Conservation (phyloP, 2,888 invertebrate species). For the Bibio marci region DNA sequence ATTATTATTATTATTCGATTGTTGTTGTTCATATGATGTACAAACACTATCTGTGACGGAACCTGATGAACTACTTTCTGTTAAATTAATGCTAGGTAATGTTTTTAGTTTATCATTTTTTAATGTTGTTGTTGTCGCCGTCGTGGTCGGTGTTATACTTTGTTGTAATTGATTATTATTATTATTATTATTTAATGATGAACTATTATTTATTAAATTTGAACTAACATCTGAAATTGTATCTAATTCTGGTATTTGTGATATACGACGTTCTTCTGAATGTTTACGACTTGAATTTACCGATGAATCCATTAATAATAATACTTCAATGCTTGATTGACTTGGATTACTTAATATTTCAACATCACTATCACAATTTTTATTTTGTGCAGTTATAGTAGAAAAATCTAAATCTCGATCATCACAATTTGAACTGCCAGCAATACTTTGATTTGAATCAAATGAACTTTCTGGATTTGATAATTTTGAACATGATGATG, state of each 20-base stretch:
- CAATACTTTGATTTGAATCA: conserved; percentile 28
- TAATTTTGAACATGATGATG: conserved; percentile 28
- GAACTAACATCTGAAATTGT: conserved; percentile 28
- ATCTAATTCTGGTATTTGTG: conserved; percentile 16
- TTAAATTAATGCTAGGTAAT: conserved; percentile 25
- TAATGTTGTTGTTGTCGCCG: conserved; percentile 11
- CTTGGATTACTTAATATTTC: conserved; percentile 54
- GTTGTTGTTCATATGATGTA: conserved; percentile 35
- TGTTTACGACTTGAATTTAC: conserved; percentile 20
- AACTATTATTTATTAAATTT: not conserved
- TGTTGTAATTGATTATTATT: conserved; percentile 4
- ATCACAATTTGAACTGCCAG: conserved; percentile 26
- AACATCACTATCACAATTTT: conserved; percentile 45
- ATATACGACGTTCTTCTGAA: conserved; percentile 33
- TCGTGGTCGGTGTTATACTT: not conserved
- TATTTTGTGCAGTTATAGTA: conserved; percentile 13
- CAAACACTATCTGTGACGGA: conserved; percentile 43
- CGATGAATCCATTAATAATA: conserved; percentile 23
- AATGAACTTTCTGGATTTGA: conserved; percentile 23
- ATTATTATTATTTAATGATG: not conserved
- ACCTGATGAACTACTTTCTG: conserved; percentile 44
- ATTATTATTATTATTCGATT: conserved; percentile 2
- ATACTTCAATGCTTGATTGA: conserved; percentile 49
- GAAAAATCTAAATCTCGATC: conserved; percentile 16
- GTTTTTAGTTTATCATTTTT: conserved; percentile 2